phyloP scores from a whole-genome alignment of 2,797 vertebrate genomes.

The Helicolenus hilgendorfi region DNA sequence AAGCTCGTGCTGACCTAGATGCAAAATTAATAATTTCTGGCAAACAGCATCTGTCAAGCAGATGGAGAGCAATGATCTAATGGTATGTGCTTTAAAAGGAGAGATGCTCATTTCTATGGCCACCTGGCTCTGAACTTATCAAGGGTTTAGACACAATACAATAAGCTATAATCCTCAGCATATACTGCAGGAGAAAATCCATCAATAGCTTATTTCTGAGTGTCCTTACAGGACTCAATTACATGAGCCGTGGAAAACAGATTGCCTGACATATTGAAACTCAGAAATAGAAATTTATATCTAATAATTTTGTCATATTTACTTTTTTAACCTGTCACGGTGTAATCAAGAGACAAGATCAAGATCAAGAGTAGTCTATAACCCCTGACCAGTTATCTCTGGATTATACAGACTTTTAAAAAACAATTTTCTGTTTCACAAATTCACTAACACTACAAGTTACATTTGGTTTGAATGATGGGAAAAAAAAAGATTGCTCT shows the following conservation, averaged over 20 bases:
- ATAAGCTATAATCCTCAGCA: conserved; percentile 68
- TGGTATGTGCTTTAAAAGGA: conserved; percentile 47
- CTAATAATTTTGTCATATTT: conserved; percentile 35
- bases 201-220: conserved; percentile 64
- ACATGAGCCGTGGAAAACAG: conserved; percentile 53
- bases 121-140: conserved; percentile 62
- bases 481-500: not conserved
- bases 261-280: conserved; percentile 47
- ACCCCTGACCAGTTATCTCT: not conserved
- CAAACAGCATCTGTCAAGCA: conserved; percentile 73
- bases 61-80: conserved; percentile 64
- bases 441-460: not conserved
- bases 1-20: conserved; percentile 52
- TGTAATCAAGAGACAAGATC: conserved; percentile 21
- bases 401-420: conserved; percentile 10
- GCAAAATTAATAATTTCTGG: conserved; percentile 65
- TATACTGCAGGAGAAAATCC: conserved; percentile 65
- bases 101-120: conserved; percentile 51
- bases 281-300: conserved; percentile 10
- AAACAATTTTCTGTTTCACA: not conserved
- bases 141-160: conserved; percentile 38
- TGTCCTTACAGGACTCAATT: conserved; percentile 57
- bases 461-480: not conserved
- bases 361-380: too few relatives aligned
- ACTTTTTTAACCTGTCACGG: conserved; percentile 25